A percentile compares a stretch with the other conserved stretches of the same genome.
Conservation (phyloP, 2,797 vertebrate genomes). For the Chromobotia macracanthus region DNA sequence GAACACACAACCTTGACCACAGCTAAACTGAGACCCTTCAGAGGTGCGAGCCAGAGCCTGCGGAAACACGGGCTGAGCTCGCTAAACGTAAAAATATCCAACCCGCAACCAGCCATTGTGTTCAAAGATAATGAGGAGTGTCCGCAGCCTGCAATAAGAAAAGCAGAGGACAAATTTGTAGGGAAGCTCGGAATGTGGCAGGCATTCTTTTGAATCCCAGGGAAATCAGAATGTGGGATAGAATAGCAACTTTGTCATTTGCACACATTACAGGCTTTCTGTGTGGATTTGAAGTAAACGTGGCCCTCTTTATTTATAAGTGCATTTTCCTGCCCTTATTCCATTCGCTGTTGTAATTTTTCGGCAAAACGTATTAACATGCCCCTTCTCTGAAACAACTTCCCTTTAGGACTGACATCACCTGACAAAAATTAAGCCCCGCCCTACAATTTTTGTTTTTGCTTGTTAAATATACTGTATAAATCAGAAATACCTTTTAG, state of each 20-base stretch:
- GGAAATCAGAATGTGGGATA: conserved; percentile 19
- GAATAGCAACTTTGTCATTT: background rate
- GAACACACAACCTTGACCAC: conserved; percentile 65
- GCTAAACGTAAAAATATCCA: conserved; percentile 6
- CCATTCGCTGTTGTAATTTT: too few species aligned
- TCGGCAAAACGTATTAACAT: too few species aligned
- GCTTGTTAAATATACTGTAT: too few species aligned
- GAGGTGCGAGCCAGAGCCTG: conserved; percentile 42
- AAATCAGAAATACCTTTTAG: too few species aligned
- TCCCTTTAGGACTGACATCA: too few species aligned
- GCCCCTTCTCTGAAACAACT: too few species aligned
- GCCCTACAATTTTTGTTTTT: too few species aligned
- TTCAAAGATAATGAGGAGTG: conserved; percentile 43
- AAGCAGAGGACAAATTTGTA: conserved; percentile 13
- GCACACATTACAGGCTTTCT: background rate
- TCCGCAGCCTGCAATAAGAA: conserved; percentile 15
- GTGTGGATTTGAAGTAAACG: background rate
- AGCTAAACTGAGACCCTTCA: conserved; percentile 67
- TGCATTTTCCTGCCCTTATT: too few species aligned
- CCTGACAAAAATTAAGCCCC: too few species aligned
- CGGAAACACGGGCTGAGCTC: conserved; percentile 11
- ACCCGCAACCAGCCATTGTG: conserved; percentile 37
- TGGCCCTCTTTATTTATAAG: too few species aligned
- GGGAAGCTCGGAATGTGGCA: conserved; percentile 19
- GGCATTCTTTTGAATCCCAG: background rate